Evolutionary conservation across 2,113 vertebrate species (phyloP), one percentile per base, ranked within the genome.

Genomic region (Tetrao urogallus): DNA sequence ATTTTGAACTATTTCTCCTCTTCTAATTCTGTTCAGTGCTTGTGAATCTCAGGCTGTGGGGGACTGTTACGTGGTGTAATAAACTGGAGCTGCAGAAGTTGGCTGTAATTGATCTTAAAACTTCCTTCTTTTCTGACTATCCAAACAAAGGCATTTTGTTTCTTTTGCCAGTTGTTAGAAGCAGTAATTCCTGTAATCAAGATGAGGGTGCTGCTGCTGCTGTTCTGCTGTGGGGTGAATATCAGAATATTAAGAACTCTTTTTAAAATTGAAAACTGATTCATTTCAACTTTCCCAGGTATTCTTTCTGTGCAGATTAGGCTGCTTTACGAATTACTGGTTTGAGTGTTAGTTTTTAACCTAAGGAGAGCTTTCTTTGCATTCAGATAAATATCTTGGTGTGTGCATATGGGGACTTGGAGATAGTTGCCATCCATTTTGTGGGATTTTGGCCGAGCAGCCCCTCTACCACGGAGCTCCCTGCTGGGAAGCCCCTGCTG

Each of bases 201-300:
- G 2, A 34, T 0, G 4, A 79, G 21, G n/a, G 10, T 70, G 38
- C n/a, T 83, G 73, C 40, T 0, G 0, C 57, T 58, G 21, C 65
- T 83, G 6, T 11, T 38, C 38, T 38, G 38, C 38, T 38, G 38
- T 80, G 45, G 32, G 52, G 47, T 63, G 7, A 54, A 42, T 34
- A 66, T 72, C 47, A 64, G 42, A 57, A 1, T 3, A 48, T 27
- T 56, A 54, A 14, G 34, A 47, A 36, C 76, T 56, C 54, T 56
- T 86, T 50, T 63, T 77, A 73, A 93, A 86, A 58, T 24, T 40
- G 17, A 71, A 47, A 85, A 58, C 40, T 2, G 1, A 18, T 90
- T 67, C 38, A 25, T 88, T 72, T 76, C 45, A 60, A 47, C 18
- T 73, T 24, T 19, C 43, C 13, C 17, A 27, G 27, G 20, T 43